phyloP scores from a whole-genome alignment of 2,113 vertebrate species.

The Hippoglossus stenolepis region DNA sequence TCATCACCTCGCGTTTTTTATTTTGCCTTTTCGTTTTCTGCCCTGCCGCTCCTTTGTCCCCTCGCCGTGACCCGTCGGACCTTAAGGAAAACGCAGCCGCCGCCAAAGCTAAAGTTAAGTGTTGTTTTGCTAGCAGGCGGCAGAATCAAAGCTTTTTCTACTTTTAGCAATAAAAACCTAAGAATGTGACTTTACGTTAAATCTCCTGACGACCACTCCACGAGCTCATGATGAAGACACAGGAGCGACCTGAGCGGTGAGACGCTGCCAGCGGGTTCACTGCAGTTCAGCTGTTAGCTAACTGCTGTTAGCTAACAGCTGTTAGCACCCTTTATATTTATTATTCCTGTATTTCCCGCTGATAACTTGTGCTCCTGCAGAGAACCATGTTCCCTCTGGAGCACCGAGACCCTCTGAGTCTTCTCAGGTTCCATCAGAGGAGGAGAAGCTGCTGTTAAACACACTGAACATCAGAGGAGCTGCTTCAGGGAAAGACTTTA shows the following conservation, averaged over 20 bases:
- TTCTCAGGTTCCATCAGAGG: too few species aligned
- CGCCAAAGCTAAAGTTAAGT: not conserved
- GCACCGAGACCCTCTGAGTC: too few species aligned
- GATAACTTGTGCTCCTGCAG: too few species aligned
- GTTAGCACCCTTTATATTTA: too few species aligned
- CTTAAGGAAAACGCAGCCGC: conserved; percentile 42
- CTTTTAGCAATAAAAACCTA: too few species aligned
- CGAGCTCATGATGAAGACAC: not conserved
- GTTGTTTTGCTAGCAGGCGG: not conserved
- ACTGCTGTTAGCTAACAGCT: too few species aligned
- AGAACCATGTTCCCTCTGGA: too few species aligned
- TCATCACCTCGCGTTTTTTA: too few species aligned
- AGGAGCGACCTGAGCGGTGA: not conserved
- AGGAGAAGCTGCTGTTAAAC: too few species aligned
- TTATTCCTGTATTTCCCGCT: too few species aligned
- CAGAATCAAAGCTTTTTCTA: rapidly evolving
- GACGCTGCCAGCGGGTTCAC: not conserved
- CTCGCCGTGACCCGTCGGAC: conserved; percentile 3
- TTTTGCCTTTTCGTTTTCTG: not conserved
- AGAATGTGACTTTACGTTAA: not conserved
- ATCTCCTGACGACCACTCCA: rapidly evolving
- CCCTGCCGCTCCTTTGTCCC: conserved; percentile 15
- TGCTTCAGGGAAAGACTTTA: too few species aligned
- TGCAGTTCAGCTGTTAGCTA: not conserved
- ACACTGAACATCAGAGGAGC: too few species aligned